phyloP scores from a whole-genome alignment of 2,113 vertebrate genomes.

The Pristiophorus japonicus region DNA sequence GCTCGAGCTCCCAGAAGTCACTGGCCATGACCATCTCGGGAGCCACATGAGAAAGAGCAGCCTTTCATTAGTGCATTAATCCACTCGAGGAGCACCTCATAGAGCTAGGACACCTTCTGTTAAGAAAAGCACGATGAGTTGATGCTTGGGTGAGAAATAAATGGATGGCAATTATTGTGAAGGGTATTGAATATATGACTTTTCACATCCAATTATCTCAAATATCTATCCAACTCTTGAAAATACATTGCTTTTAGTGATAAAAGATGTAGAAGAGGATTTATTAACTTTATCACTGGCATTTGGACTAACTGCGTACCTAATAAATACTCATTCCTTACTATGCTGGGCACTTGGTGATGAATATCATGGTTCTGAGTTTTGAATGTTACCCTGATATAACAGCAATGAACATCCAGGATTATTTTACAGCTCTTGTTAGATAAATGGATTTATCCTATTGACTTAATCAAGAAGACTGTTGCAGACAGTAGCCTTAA shows the following conservation, averaged over 20 bases:
- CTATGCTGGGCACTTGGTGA: background rate
- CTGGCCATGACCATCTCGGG: background rate
- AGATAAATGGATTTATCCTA: background rate
- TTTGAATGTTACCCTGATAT: constrained; percentile 21
- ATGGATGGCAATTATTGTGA: constrained; percentile 6
- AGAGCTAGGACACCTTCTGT: background rate
- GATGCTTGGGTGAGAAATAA: background rate
- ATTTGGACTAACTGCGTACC: constrained; percentile 23
- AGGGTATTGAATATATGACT: background rate
- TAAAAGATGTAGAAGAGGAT: background rate
- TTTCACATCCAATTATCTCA: constrained; percentile 21
- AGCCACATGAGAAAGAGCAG: too few relatives aligned
- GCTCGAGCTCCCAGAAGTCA: background rate
- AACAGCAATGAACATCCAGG: background rate
- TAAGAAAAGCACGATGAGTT: background rate
- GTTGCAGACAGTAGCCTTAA: background rate
- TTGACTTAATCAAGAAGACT: background rate
- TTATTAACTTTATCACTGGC: constrained; percentile 17
- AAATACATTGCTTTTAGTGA: constrained; percentile 27
- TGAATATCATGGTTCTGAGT: background rate
- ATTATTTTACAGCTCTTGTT: constrained; percentile 21
- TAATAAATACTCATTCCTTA: constrained; percentile 23
- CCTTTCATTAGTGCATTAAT: too few relatives aligned
- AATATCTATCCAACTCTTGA: background rate
- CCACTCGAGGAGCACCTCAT: background rate